Conservation (phyloP, 2,797 vertebrate genomes). For the Enteromius afrohamiltoni region DNA sequence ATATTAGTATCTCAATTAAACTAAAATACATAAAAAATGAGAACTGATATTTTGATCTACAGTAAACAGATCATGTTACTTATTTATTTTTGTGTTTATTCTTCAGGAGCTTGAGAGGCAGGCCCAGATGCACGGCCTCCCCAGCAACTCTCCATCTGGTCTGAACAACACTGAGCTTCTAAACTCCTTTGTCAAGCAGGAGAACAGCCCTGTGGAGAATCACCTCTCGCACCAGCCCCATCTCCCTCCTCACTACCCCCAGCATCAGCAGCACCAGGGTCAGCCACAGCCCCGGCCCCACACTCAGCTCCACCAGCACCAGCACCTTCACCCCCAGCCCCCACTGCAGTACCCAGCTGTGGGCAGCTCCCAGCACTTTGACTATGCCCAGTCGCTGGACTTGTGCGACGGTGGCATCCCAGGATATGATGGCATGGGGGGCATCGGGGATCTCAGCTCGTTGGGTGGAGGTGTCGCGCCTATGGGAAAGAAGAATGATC, state of each 20-base stretch:
- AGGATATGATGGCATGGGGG: slow-evolving; percentile 85
- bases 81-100: not conserved
- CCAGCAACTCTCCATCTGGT: slow-evolving; percentile 84
- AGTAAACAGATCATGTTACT: not conserved
- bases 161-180: slow-evolving; percentile 83
- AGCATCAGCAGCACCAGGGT: slow-evolving; percentile 63
- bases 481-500: slow-evolving; percentile 82
- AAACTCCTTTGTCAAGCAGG: slow-evolving; percentile 88
- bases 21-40: not conserved
- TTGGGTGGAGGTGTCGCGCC: slow-evolving; percentile 60
- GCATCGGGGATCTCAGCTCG: slow-evolving; percentile 84
- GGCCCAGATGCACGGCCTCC: slow-evolving; percentile 89
- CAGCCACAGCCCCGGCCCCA: slow-evolving; percentile 57
- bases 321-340: slow-evolving; percentile 69
- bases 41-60: not conserved
- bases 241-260: slow-evolving; percentile 70
- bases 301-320: slow-evolving; percentile 63
- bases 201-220: slow-evolving; percentile 83
- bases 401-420: slow-evolving; percentile 79
- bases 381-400: slow-evolving; percentile 88
- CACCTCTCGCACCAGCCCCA: slow-evolving; percentile 70
- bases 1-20: not conserved
- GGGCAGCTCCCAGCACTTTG: slow-evolving; percentile 88
- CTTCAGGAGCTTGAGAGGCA: slow-evolving; percentile 97
- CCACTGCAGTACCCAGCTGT: slow-evolving; percentile 80